Evolutionary conservation across 2,113 vertebrate species (phyloP).

Genomic region (Hemiscyllium ocellatum): DNA sequence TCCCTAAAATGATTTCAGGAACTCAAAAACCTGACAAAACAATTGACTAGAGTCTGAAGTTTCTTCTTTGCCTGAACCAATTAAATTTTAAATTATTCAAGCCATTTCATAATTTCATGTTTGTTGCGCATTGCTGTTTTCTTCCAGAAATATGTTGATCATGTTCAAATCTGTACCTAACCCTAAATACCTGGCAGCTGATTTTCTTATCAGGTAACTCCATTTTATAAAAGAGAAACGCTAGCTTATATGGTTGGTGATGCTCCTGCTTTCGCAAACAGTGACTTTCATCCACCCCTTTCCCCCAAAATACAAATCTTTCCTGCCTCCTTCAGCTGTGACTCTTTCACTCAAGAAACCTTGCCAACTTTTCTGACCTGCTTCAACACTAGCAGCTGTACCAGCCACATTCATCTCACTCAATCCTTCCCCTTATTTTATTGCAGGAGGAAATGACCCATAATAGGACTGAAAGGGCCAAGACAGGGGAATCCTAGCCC

Average conservation of each 20-base stretch:
- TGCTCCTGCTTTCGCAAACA: neutral
- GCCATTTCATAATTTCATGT: neutral
- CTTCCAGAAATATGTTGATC: neutral
- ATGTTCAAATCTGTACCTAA: neutral
- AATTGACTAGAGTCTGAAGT: neutral
- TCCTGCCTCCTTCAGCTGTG: no score
- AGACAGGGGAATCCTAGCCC: no score
- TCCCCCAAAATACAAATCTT: no score
- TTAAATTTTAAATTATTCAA: neutral
- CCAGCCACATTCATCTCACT: no score
- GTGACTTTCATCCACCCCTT: no score
- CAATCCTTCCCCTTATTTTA: no score
- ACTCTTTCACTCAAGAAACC: no score
- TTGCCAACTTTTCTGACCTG: no score
- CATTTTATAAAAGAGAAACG: neutral
- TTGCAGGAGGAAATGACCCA: no score
- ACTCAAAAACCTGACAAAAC: neutral
- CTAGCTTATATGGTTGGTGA: neutral
- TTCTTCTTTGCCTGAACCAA: neutral
- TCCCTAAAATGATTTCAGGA: neutral
- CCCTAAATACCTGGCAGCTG: neutral
- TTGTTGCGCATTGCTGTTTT: neutral
- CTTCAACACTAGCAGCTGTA: no score
- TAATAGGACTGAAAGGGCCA: no score
- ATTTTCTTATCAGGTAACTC: neutral